Base-by-base conservation (phyloP, 1,140 invertebrate species). In the Nephotettix cincticeps region DNA sequence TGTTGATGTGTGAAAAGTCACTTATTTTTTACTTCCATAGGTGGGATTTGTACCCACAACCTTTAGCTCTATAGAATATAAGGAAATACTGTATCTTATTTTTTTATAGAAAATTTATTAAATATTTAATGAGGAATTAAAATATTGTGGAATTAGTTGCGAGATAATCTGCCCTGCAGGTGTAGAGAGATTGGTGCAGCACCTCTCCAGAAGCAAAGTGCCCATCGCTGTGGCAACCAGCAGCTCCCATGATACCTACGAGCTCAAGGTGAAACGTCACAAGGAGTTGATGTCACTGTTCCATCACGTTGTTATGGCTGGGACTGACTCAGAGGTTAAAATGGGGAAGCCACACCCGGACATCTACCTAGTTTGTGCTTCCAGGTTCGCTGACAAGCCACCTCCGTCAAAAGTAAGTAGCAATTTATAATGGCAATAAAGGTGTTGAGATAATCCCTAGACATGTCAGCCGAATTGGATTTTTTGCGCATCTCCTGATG, bases 281-380 rank as follows among this genome's bases (percentile, higher is more conserved):
- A 84, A 85, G 51, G 86, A 93, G 32, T 76, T 96, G 1, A 86
- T 91, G 64, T 72, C 78, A 19, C 77, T 91, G 25, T 97, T 97
- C 78, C 82, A 91, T 76, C 96, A 96, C 78, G 86, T 88, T 77
- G 94, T 97, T 0, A 87, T 92, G 73, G 94, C 92, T 1, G 91
- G 91, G 58, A 89, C 90, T 13, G 96, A 99, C 83, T 87, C 89
- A 1, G 94, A 96, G 71, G 93, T 98, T 0, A 91, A 90, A 75
- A 83, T 87, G 73, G 95, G 96, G 23, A 98, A 99, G 85, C 96
- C 96, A 13, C 87, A 88, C 71, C 97, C 97, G 0, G 95, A 98
- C 81, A 94, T 96, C 76, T 99, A 97, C 79, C 80, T 96, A 11
- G 87, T 96, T 0, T 93, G 93, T 72, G 93, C 94, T 4, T 83